Evolutionary conservation across 2,797 vertebrate genomes (phyloP).

Genomic region (Macrochelys suwanniensis): DNA sequence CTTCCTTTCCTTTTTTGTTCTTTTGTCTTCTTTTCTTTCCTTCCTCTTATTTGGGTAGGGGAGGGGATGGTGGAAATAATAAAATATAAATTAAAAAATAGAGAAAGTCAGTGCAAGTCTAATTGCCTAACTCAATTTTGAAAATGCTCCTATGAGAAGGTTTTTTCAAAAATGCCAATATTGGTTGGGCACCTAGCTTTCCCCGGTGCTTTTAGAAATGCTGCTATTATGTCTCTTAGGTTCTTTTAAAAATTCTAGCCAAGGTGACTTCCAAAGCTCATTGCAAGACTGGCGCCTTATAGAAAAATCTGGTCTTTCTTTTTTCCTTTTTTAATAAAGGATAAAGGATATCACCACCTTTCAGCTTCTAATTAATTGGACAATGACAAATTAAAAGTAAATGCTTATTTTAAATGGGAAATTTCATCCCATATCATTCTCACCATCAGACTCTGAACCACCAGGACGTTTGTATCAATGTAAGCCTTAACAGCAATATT

Average conservation of each 20-base stretch:
- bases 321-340: neutral
- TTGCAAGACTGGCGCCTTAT: neutral
- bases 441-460: rapidly evolving
- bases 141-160: neutral
- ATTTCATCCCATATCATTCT: neutral
- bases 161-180: neutral
- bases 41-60: neutral
- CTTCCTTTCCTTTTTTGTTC: neutral
- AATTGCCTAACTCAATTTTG: neutral
- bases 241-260: neutral
- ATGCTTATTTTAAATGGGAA: neutral
- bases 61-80: too few species aligned
- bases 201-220: neutral
- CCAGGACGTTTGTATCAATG: neutral
- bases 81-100: neutral
- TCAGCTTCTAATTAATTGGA: neutral
- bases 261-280: neutral
- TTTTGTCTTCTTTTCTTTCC: neutral
- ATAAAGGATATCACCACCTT: neutral
- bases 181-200: neutral
- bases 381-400: neutral
- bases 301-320: neutral
- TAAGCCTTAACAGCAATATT: neutral
- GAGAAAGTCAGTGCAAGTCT: neutral
- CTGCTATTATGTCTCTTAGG: neutral